Conservation (phyloP, 23 tunicate genomes). For the Oikopleura dioica region DNA sequence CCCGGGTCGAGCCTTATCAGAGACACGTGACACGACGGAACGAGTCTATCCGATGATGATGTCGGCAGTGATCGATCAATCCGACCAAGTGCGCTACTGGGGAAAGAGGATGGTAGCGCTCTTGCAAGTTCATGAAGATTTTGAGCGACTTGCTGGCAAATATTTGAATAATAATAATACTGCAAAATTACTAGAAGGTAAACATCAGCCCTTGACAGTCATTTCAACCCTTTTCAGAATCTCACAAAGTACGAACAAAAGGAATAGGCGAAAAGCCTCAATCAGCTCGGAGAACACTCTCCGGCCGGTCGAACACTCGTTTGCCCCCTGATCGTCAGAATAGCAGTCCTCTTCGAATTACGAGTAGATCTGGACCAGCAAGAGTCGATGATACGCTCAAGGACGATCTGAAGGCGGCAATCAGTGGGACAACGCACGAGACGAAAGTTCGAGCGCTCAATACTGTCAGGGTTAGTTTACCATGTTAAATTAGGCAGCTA, state of each 20-base stretch:
- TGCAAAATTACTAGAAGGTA: not conserved
- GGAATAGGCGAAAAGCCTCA: not conserved
- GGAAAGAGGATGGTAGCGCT: not conserved
- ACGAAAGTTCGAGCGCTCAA: too few species aligned
- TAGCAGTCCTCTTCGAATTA: not conserved
- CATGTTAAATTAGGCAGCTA: too few species aligned
- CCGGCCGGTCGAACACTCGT: not conserved
- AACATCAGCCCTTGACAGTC: too few species aligned
- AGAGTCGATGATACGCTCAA: not conserved
- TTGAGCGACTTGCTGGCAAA: not conserved
- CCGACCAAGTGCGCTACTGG: not conserved
- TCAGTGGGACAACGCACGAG: too few species aligned
- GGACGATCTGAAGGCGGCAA: not conserved
- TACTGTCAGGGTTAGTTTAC: too few species aligned
- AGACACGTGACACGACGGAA: not conserved
- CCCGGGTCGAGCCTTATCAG: not conserved
- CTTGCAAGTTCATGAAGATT: not conserved
- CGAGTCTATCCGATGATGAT: not conserved
- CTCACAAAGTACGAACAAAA: not conserved
- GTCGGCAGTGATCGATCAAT: not conserved
- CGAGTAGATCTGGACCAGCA: not conserved
- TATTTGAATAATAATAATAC: not conserved
- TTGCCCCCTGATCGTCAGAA: too few species aligned
- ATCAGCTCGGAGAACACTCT: not conserved
- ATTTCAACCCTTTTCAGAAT: not conserved